Base-by-base conservation (phyloP, 2,888 invertebrate genomes). In the Cryptocheilus praepositus region DNA sequence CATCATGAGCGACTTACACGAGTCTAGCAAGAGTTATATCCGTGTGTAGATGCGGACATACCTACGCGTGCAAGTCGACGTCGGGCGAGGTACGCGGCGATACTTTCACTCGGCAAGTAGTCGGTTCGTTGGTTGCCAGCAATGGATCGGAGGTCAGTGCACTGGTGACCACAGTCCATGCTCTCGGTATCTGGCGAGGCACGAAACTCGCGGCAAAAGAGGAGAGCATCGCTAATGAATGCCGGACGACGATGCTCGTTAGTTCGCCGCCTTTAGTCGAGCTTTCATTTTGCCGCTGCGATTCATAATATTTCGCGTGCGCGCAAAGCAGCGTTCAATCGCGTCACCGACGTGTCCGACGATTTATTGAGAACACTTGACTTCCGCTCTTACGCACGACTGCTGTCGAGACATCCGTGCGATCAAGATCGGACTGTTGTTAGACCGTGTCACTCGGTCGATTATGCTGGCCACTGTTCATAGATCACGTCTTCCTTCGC, bases 121-220 rank as follows among this genome's bases (percentile, higher is more conserved):
- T 76, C 74, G 75, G 81, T 81, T 83, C 77, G 77, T 76, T 76
- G 77, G 61, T 79, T 76, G 80, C 76, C 79, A 71, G 77, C 79
- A 73, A 82, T 80, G 84, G 81, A 84, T 83, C 82, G 81, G 83
- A 82, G 86, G 85, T 85, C 86, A 85, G 83, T 85, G 85, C 85
- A 85, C 85, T 75, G 76, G 61, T 77, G 79, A 79, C 79, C 79
- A 79, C 79, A 67, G 75, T 77, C 75, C 79, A 68, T 21, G 62
- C 62, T 78, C 67, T 49, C 49, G 36, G 56, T 74, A 76, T 72
- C 72, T 57, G 61, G 36, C 60, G 66, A 36, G 54, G 51, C 64
- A 69, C 71, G 71, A 77, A 73, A 73, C 73, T 68, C 36, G 58
- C 73, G 53, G 22, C 61, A 63, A 11, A 11, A 65, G 64, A 62